Base-by-base conservation (phyloP, 2,797 vertebrate species). In the Choloepus didactylus region DNA sequence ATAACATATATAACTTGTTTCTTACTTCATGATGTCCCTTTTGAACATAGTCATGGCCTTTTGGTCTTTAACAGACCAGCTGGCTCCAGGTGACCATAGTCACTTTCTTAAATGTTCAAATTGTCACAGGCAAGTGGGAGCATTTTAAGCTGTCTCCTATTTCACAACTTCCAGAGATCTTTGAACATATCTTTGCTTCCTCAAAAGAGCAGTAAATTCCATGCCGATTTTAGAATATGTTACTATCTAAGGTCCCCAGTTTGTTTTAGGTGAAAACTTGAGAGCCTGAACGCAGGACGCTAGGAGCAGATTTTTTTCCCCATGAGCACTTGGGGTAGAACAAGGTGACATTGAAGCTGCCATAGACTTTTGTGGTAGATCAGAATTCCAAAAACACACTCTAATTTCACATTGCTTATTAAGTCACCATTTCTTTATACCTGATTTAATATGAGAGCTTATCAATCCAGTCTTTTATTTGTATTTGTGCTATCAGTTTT, bases 401-500 rank as follows among this genome's bases (percentile, higher is more conserved):
- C 16, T 3, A 75, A 60, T 2, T 54, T 93, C 38, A 93, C 18
- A 6, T 67, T 44, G 72, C 69, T 75, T 87, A 79, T 82, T 31
- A 83, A 54, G 11, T 31, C 29, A 73, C 27, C 38, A 18, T 73
- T 80, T 76, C 31, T 81, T 89, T 89, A 51, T 54, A 67, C 44
- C 15, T 16, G 9, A 27, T 72, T 90, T 79, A 69, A 62, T 27
- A 29, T 93, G 51, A 86, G 35, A 81, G 31, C 25, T 93, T 84
- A 94, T 75, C 69, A 93, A 93, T 59, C n/a, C 27, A 81, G 27
- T 38, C 38, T 75, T 80, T 81, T 38, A 88, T 46, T 77, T 88
- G 56, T 84, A 23, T 70, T 87, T 89, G 38, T 80, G 46, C 9
- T 82, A 18, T 76, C 21, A 38, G 3, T 11, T 49, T 83, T 66